Conservation (phyloP, 2,113 vertebrate species). For the Sardina pilchardus region DNA sequence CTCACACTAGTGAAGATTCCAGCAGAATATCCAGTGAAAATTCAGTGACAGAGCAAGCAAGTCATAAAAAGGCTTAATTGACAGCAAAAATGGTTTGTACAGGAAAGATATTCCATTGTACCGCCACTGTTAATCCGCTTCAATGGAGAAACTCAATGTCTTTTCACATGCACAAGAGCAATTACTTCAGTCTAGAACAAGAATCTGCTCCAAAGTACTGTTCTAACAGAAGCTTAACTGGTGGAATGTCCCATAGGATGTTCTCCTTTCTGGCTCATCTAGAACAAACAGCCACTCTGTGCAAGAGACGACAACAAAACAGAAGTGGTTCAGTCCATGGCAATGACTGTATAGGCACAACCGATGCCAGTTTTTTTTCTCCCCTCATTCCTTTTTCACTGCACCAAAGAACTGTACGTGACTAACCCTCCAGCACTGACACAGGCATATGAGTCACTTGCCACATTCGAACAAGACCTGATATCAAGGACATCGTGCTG, state of each 20-base stretch:
- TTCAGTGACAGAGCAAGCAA: background rate
- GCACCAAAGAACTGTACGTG: background rate
- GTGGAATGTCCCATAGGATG: background rate
- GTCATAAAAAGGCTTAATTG: background rate
- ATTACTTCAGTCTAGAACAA: background rate
- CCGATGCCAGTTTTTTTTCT: background rate
- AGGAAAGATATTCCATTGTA: background rate
- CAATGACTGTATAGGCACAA: background rate
- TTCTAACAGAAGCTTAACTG: background rate
- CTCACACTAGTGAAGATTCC: background rate
- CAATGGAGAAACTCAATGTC: background rate
- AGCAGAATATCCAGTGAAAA: background rate
- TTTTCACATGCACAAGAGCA: background rate
- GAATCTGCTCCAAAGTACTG: background rate
- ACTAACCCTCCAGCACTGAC: background rate
- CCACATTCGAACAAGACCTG: constrained; percentile 8
- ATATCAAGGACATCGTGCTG: background rate
- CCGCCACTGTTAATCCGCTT: background rate
- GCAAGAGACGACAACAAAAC: background rate
- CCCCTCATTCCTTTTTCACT: background rate
- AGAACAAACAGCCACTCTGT: background rate
- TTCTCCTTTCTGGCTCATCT: background rate
- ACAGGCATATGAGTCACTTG: background rate
- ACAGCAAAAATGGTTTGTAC: background rate
- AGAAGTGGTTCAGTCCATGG: background rate